Evolutionary conservation across 2,797 vertebrate species (phyloP).

Genomic region (Benthosema pterotum): DNA sequence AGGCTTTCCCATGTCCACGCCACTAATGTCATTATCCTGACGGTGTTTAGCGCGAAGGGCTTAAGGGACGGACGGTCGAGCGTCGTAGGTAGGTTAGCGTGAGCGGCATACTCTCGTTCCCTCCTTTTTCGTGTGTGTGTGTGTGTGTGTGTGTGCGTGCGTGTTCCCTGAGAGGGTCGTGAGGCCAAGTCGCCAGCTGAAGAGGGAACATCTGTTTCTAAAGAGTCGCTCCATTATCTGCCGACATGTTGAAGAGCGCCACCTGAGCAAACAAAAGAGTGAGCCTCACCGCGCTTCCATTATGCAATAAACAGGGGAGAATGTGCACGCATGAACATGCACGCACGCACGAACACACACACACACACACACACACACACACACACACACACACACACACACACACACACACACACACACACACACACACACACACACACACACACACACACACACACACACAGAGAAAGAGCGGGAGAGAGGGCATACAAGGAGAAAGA

Average conservation of each 20-base stretch:
- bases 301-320: slow-evolving; percentile 65
- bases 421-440: background rate
- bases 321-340: background rate
- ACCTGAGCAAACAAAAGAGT: slow-evolving; percentile 82
- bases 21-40: slow-evolving; percentile 31
- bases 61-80: slow-evolving; percentile 1
- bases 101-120: slow-evolving; percentile 28
- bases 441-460: slow-evolving; percentile 11
- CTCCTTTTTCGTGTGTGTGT: slow-evolving; percentile 50
- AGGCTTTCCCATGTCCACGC: slow-evolving; percentile 36
- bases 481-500: slow-evolving; percentile 1
- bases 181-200: slow-evolving; percentile 69
- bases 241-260: slow-evolving; percentile 66
- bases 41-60: slow-evolving; percentile 41
- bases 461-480: slow-evolving; percentile 33
- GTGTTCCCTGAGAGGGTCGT: slow-evolving; percentile 66
- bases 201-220: slow-evolving; percentile 81
- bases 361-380: too few species aligned
- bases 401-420: background rate
- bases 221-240: slow-evolving; percentile 77
- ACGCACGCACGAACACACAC: too few species aligned
- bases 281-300: slow-evolving; percentile 59
- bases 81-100: slow-evolving; percentile 22
- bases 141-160: too few species aligned
- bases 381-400: too few species aligned